Evolutionary conservation across 2,797 vertebrate species (phyloP).

Genomic region (Parauchenoglanis ngamensis): DNA sequence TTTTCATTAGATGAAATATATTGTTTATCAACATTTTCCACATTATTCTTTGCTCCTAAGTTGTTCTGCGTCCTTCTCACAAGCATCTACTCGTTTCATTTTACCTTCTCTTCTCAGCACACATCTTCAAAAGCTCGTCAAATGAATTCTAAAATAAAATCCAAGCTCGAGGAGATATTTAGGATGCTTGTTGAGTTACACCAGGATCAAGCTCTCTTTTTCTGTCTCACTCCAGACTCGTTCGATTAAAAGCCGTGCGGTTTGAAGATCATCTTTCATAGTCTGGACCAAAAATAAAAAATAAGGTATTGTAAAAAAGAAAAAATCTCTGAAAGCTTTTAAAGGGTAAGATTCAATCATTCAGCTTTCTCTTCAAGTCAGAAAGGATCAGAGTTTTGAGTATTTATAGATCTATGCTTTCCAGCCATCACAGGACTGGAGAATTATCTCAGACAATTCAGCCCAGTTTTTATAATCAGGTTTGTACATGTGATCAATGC

Average conservation of each 20-base stretch:
- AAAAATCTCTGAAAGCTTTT: conserved; percentile 5
- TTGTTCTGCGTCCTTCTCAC: background rate
- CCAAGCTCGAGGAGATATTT: background rate
- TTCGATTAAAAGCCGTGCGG: conserved; percentile 13
- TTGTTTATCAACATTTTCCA: background rate
- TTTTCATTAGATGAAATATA: background rate
- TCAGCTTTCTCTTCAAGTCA: background rate
- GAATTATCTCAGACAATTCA: background rate
- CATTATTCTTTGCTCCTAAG: background rate
- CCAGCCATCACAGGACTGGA: background rate
- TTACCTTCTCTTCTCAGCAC: background rate
- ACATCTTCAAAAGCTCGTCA: background rate
- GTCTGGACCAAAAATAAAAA: background rate
- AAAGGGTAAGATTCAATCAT: conserved; percentile 6
- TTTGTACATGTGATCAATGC: no score
- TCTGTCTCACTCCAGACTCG: background rate
- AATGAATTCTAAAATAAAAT: background rate
- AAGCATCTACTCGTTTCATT: background rate
- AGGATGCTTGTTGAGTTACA: background rate
- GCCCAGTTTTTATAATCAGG: background rate
- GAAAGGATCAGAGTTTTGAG: background rate
- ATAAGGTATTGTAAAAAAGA: background rate
- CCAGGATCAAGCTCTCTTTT: background rate
- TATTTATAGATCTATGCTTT: background rate
- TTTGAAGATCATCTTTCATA: conserved; percentile 14